Evolutionary conservation across 2,888 invertebrate genomes (phyloP).

Genomic region (Brachypterus glaber): DNA sequence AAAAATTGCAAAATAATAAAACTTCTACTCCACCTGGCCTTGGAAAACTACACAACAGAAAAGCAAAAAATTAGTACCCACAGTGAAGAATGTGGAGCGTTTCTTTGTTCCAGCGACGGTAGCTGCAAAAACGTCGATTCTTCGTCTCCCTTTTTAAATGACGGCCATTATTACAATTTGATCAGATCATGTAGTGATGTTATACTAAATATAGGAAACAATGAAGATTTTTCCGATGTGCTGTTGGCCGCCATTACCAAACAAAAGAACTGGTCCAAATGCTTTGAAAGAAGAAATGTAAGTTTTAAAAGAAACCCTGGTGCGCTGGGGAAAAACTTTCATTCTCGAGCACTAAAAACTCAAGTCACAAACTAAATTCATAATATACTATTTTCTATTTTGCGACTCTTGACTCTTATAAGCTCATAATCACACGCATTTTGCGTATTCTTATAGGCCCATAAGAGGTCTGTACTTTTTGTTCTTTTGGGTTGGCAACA

Average conservation of each 20-base stretch:
- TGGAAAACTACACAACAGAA: constrained; percentile 39
- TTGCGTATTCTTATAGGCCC: too few species aligned
- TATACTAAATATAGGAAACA: constrained; percentile 53
- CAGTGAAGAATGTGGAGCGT: constrained; percentile 48
- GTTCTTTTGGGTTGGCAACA: too few species aligned
- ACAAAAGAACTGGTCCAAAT: constrained; percentile 56
- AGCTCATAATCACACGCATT: too few species aligned
- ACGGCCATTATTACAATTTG: constrained; percentile 44
- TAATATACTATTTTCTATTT: too few species aligned
- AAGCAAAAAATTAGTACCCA: constrained; percentile 25
- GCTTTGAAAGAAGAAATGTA: constrained; percentile 67
- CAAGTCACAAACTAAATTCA: too few species aligned
- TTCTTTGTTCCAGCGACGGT: constrained; percentile 62
- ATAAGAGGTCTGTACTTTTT: too few species aligned
- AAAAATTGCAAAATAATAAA: constrained; percentile 55
- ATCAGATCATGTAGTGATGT: constrained; percentile 56
- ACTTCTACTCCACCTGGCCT: constrained; percentile 47
- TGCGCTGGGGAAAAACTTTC: too few species aligned
- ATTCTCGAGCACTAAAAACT: too few species aligned
- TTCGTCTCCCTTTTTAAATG: constrained; percentile 19
- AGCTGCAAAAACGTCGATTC: constrained; percentile 32
- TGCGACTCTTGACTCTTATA: too few species aligned
- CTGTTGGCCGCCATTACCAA: constrained; percentile 52
- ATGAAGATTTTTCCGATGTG: constrained; percentile 53
- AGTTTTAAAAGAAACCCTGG: constrained; percentile 12